Percentiles rank a stretch among this genome's conserved stretches.
Conservation (phyloP, 1,140 invertebrate species). For the Physella acuta region DNA sequence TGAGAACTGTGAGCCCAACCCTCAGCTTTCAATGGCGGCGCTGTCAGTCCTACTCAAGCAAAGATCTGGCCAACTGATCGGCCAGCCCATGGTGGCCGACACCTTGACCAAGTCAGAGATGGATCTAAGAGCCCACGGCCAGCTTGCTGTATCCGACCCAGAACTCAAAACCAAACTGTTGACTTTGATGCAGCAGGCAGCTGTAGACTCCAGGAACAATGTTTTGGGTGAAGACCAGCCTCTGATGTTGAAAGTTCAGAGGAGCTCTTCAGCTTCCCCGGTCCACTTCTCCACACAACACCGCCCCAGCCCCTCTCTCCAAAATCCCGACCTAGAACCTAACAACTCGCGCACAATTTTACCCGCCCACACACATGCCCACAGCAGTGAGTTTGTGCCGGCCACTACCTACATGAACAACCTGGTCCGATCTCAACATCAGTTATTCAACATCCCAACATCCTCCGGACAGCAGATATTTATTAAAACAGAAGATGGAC, state of each 20-base stretch:
- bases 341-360: not conserved
- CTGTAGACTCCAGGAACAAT: not conserved
- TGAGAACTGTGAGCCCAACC: conserved; percentile 19
- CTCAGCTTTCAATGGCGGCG: conserved; percentile 45
- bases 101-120: conserved; percentile 21
- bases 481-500: conserved; percentile 19
- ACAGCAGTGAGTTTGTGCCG: not conserved
- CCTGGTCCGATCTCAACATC: conserved; percentile 4
- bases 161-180: conserved; percentile 14
- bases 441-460: not conserved
- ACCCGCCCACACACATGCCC: not conserved
- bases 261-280: not conserved
- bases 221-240: conserved; percentile 27
- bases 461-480: conserved; percentile 10
- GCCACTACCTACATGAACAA: not conserved
- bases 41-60: conserved; percentile 49
- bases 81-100: conserved; percentile 37
- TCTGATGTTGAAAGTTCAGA: conserved; percentile 34
- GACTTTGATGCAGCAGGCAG: conserved; percentile 14
- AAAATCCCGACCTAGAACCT: not conserved
- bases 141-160: conserved; percentile 26
- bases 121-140: conserved; percentile 24
- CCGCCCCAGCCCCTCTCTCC: not conserved
- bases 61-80: conserved; percentile 34
- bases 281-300: not conserved